Conservation (phyloP, 1,140 invertebrate genomes). For the Marisa cornuarietis region DNA sequence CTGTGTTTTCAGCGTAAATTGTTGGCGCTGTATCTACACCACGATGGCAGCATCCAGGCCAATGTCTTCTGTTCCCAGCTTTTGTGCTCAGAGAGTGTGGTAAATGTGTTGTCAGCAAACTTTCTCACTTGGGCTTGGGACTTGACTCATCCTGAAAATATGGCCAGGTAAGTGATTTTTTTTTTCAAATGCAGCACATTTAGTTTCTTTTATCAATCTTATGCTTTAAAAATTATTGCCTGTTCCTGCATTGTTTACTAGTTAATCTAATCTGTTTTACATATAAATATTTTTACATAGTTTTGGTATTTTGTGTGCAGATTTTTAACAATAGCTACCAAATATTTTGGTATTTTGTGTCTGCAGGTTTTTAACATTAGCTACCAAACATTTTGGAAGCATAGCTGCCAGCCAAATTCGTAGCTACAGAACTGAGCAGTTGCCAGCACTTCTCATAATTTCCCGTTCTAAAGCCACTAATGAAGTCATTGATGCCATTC, state of each 20-base stretch:
- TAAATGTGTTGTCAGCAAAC: constrained; percentile 85
- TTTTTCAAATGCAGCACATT: neutral
- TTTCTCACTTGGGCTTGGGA: constrained; percentile 97
- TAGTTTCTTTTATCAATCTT: neutral
- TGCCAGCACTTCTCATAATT: constrained; percentile 88
- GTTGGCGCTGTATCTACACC: constrained; percentile 92
- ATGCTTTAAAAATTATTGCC: too few species aligned
- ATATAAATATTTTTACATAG: too few species aligned
- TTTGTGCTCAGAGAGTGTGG: constrained; percentile 87
- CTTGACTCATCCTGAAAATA: constrained; percentile 86
- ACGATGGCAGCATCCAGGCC: constrained; percentile 89
- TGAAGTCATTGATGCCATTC: constrained; percentile 87
- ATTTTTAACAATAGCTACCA: constrained; percentile 75
- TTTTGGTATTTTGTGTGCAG: constrained; percentile 62
- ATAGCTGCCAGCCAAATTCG: constrained; percentile 73
- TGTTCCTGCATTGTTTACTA: too few species aligned
- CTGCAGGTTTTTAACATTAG: constrained; percentile 75
- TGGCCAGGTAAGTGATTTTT: constrained; percentile 73
- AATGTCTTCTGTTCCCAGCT: constrained; percentile 97
- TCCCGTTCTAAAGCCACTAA: constrained; percentile 86
- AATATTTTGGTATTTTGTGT: constrained; percentile 70
- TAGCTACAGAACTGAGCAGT: constrained; percentile 83
- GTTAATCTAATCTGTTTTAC: too few species aligned
- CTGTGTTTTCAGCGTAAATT: constrained; percentile 82
- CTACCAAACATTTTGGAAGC: constrained; percentile 75